phyloP scores from a whole-genome alignment of 2,797 vertebrate genomes.

The Pelodytes ibericus region DNA sequence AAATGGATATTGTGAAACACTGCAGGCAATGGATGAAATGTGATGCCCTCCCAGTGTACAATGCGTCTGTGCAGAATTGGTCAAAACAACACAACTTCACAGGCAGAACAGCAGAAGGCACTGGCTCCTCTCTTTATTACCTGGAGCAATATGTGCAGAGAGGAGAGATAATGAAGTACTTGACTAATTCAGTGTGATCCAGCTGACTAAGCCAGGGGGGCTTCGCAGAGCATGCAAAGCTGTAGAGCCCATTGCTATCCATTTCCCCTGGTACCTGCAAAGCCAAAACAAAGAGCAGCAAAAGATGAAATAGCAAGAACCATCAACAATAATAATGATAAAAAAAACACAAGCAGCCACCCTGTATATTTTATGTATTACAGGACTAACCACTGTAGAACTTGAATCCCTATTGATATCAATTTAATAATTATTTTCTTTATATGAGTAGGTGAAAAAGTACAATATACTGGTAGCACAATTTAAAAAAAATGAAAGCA shows the following conservation, averaged over 20 bases:
- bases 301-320: conserved; percentile 73
- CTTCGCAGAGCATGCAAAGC: conserved; percentile 77
- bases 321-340: conserved; percentile 73
- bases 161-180: conserved; percentile 87
- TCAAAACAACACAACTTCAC: conserved; percentile 81
- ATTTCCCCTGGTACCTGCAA: conserved; percentile 73
- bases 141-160: conserved; percentile 88
- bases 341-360: conserved; percentile 41
- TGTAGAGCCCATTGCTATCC: conserved; percentile 77
- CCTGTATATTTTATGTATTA: neutral
- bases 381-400: too few relatives aligned
- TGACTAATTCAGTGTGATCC: conserved; percentile 90
- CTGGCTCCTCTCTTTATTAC: conserved; percentile 80
- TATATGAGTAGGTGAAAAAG: too few relatives aligned
- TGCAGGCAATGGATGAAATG: conserved; percentile 77
- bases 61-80: conserved; percentile 71
- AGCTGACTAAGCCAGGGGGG: conserved; percentile 94
- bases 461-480: too few relatives aligned
- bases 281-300: conserved; percentile 78
- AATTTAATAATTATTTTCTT: conserved; percentile 5
- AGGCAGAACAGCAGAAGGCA: conserved; percentile 84
- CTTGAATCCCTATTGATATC: neutral
- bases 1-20: conserved; percentile 69
- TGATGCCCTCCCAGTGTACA: conserved; percentile 71
- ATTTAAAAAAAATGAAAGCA: too few relatives aligned